These are phyloP conservation scores for Plebejus melissa DNA, from an alignment of 2,888 invertebrate species.

Conservation along the genomic window DNA sequence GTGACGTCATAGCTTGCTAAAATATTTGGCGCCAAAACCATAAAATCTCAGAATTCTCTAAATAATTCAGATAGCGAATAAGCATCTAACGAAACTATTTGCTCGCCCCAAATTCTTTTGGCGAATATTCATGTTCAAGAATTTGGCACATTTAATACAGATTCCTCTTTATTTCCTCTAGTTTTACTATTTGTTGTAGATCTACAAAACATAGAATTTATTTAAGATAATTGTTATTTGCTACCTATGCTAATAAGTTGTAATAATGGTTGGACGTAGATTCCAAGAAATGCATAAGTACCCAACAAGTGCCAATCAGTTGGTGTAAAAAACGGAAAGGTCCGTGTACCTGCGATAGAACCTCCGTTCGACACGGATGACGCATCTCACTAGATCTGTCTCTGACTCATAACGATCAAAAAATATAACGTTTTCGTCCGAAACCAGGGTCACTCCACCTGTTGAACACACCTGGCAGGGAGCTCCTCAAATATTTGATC, in stretches of 20 bases:
- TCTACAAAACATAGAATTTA: too few relatives aligned
- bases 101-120: not conserved
- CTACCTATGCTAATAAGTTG: not conserved
- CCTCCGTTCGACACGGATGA: conserved; percentile 19
- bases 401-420: conserved; percentile 17
- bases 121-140: not conserved
- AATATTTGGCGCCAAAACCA: conserved; percentile 11
- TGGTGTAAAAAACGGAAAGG: conserved; percentile 2
- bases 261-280: not conserved
- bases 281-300: conserved; percentile 7
- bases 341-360: conserved; percentile 17
- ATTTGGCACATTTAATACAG: not conserved
- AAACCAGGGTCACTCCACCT: conserved; percentile 8
- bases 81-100: not conserved
- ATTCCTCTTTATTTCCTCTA: not conserved
- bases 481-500: not conserved
- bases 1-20: not conserved
- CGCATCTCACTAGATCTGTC: conserved; percentile 23
- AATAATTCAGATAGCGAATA: not conserved
- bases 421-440: not conserved
- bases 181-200: too few relatives aligned
- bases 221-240: not conserved
- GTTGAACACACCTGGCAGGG: conserved; percentile 15
- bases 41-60: not conserved
- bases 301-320: conserved; percentile 9